Percentiles rank a stretch among this genome's conserved stretches.
These are phyloP conservation scores for Crotalus helleri DNA, from an alignment of 2,113 vertebrate genomes.

Conservation along the genomic window DNA sequence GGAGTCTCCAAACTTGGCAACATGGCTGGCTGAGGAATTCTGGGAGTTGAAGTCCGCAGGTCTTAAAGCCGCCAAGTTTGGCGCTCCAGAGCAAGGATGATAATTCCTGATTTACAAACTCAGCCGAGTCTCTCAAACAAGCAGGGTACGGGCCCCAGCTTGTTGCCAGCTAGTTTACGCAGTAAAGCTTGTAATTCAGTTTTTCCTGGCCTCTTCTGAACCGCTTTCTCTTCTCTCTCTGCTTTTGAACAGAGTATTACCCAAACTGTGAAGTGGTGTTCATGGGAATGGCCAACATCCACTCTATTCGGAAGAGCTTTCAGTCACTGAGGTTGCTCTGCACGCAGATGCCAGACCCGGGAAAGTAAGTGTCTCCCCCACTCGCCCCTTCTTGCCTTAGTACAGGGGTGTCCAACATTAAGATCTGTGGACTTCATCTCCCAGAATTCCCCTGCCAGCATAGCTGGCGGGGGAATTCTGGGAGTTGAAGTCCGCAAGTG, in stretches of 20 bases:
- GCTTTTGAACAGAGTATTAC: slow-evolving; percentile 85
- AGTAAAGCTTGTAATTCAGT: slow-evolving; percentile 30
- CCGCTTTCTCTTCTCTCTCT: slow-evolving; percentile 42
- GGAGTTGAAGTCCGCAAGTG: neutral
- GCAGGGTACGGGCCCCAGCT: slow-evolving; percentile 8
- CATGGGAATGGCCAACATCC: slow-evolving; percentile 99
- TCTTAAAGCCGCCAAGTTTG: too few relatives aligned
- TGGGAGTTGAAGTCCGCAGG: too few relatives aligned
- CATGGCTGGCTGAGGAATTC: too few relatives aligned
- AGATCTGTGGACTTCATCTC: too few relatives aligned
- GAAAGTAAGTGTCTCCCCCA: slow-evolving; percentile 80
- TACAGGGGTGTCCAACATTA: neutral
- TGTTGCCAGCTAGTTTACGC: neutral
- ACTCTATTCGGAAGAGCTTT: slow-evolving; percentile 98
- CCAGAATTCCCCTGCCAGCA: too few relatives aligned
- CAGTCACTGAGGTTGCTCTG: slow-evolving; percentile 93
- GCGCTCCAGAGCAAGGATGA: too few relatives aligned
- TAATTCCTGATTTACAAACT: too few relatives aligned
- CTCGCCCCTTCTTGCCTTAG: rapidly evolving
- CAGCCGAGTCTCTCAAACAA: too few relatives aligned
- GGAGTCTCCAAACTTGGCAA: too few relatives aligned
- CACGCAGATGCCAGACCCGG: slow-evolving; percentile 95
- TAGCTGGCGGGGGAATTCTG: neutral
- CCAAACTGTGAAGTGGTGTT: slow-evolving; percentile 98
- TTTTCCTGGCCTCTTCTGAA: slow-evolving; percentile 15